Evolutionary conservation across 1,140 invertebrate species (phyloP), one percentile per base, ranked within the genome.

Genomic region (Amyelois transitella): DNA sequence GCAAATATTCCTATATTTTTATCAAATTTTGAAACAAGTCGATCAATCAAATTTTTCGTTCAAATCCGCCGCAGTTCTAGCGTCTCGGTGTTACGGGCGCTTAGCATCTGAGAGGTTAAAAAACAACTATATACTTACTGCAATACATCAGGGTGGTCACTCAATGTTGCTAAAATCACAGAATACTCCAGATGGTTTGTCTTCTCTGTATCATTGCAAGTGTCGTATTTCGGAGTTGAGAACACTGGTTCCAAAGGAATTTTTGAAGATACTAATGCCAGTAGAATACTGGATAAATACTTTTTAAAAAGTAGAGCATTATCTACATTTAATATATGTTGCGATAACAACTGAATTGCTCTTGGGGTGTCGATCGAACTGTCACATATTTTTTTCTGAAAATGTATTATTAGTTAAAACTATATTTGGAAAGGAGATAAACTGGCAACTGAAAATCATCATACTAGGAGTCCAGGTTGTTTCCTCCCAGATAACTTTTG

Each of bases 81-180:
- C n/a, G n/a, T n/a, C n/a, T n/a, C n/a, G n/a, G n/a, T n/a, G n/a
- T n/a, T n/a, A n/a, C n/a, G n/a, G n/a, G n/a, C n/a, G n/a, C n/a
- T n/a, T n/a, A n/a, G n/a, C n/a, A n/a, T n/a, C n/a, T n/a, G n/a
- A n/a, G n/a, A n/a, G n/a, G n/a, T n/a, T n/a, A n/a, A n/a, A n/a
- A n/a, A n/a, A n/a, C n/a, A 43, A 24, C 22, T 43, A 52, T 43
- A 51, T 18, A 86, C 86, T 80, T 88, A 91, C 90, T 88, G 81
- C 51, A 91, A 55, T 19, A 91, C 75, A 77, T 91, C 90, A 51
- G 85, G 88, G 55, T 89, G 83, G 50, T 83, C 75, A 59, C 75
- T 75, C 19, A 83, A 47, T 17, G 68, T 53, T 25, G 76, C 69
- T 7, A 87, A 56, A 14, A 78, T 62, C 43, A 84, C 66, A 12